Conservation (phyloP, 2,113 vertebrate genomes). For the Opisthocomus hoazin region DNA sequence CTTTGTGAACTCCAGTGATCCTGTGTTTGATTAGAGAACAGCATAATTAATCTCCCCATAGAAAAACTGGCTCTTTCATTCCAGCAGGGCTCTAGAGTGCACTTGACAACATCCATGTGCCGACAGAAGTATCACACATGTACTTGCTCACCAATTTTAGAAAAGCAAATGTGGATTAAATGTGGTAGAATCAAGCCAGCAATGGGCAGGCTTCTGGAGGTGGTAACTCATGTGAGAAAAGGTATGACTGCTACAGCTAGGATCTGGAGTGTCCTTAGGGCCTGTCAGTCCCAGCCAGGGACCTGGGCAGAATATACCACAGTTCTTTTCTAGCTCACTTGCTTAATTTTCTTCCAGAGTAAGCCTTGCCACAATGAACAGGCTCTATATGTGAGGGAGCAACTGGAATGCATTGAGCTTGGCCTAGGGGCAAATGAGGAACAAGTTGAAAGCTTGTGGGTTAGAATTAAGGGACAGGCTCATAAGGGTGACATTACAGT, state of each 20-base stretch:
- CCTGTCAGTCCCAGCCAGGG: neutral
- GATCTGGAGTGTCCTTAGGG: neutral
- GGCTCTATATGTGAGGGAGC: too few species aligned
- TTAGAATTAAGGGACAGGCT: too few species aligned
- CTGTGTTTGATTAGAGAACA: neutral
- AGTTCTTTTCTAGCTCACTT: neutral
- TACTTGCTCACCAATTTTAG: neutral
- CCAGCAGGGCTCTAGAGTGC: neutral
- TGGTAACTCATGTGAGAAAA: accelerated
- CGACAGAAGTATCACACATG: neutral
- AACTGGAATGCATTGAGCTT: too few species aligned
- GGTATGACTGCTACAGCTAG: neutral
- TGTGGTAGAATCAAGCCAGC: neutral
- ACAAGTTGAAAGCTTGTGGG: too few species aligned
- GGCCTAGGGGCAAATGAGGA: too few species aligned
- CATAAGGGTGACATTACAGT: too few species aligned
- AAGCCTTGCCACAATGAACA: neutral
- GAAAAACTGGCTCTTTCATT: neutral
- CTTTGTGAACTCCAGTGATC: neutral
- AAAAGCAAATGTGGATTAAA: neutral
- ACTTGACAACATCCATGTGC: neutral
- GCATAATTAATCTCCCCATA: neutral
- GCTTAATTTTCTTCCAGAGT: neutral
- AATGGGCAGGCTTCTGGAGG: neutral
- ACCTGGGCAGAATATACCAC: neutral